These are phyloP conservation scores for Halichoeres trimaculatus DNA, from an alignment of 2,113 vertebrate genomes.

Conservation along the genomic window DNA sequence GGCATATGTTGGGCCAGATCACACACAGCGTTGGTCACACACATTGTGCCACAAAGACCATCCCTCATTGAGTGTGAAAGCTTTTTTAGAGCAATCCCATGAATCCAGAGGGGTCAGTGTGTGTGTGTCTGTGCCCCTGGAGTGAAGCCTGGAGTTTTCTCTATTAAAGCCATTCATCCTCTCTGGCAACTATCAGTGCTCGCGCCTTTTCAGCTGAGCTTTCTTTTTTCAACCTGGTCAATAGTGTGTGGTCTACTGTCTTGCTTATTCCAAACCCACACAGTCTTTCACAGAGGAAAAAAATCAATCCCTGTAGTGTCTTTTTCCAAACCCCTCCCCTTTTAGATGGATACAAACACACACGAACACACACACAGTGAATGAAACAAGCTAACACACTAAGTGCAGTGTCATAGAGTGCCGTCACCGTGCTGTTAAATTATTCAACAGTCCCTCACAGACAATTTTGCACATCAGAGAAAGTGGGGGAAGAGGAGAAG, in stretches of 20 bases:
- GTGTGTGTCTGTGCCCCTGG: constrained; percentile 27
- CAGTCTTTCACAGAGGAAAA: constrained; percentile 22
- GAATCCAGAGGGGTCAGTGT: constrained; percentile 46
- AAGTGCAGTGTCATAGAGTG: constrained; percentile 51
- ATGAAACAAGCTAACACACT: constrained; percentile 34
- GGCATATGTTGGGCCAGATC: constrained; percentile 1
- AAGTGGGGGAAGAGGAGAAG: constrained; percentile 42
- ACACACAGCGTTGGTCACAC: constrained; percentile 23
- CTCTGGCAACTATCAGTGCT: constrained; percentile 54
- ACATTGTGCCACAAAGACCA: constrained; percentile 39
- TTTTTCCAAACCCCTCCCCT: constrained; percentile 13
- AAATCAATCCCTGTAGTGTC: constrained; percentile 24
- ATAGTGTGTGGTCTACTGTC: constrained; percentile 55
- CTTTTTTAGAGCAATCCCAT: constrained; percentile 51
- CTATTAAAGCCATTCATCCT: constrained; percentile 73
- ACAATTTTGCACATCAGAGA: constrained; percentile 62
- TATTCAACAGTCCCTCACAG: constrained; percentile 60
- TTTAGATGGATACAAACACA: constrained; percentile 11
- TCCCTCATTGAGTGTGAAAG: constrained; percentile 48
- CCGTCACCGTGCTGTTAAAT: constrained; percentile 47
- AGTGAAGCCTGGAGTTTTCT: constrained; percentile 62
- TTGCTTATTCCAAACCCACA: constrained; percentile 40
- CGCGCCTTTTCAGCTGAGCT: constrained; percentile 44
- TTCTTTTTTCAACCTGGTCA: constrained; percentile 33
- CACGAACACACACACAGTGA: constrained; percentile 2